Evolutionary conservation across 1,140 invertebrate species (phyloP), one percentile per base, ranked within the genome.

Genomic region (Tetranychus cinnabarinus): DNA sequence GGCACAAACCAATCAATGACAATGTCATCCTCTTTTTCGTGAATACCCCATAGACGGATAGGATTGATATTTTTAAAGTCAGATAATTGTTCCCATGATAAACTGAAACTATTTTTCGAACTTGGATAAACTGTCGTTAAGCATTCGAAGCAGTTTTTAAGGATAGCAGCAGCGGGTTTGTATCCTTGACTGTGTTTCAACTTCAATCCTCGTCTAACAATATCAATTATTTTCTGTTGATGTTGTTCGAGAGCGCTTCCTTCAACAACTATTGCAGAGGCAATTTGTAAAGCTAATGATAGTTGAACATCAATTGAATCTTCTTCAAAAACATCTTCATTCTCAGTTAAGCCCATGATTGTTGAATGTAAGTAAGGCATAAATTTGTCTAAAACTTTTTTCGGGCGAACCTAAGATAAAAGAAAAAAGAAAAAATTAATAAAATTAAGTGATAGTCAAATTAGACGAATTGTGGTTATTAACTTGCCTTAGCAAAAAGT

Each of bases 271-370:
- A 77, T 62, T 70, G 84, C 79, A 60, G 82, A 81, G 10, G 91
- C 69, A 34, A 92, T 70, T 0, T 85, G 73, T 37, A 91, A 71
- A 66, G 83, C 81, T 71, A 87, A 90, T 0, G 86, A 69, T 8
- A 92, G 73, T 64, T 86, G 81, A 64, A 83, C 79, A 65, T 88
- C 84, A 2, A 88, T 70, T 64, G 80, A 80, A 69, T 89, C 85
- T 65, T 84, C 82, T 54, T 79, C 77, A 23, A 73, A 62, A 52
- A 80, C 68, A 61, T 84, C 81, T 48, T 77, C 75, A 47, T 78
- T 77, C n/a, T 75, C 74, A 3, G 80, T 71, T 31, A 78, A 67
- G 7, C 72, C 69, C 6, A 80, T 70, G 10, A 83, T 74, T 61
- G 71, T 75, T 69, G 81, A 75, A 65, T 80, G 80, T 1, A 90